Evolutionary conservation across 2,797 vertebrate genomes (phyloP).

Genomic region (Serranus cabrilla): DNA sequence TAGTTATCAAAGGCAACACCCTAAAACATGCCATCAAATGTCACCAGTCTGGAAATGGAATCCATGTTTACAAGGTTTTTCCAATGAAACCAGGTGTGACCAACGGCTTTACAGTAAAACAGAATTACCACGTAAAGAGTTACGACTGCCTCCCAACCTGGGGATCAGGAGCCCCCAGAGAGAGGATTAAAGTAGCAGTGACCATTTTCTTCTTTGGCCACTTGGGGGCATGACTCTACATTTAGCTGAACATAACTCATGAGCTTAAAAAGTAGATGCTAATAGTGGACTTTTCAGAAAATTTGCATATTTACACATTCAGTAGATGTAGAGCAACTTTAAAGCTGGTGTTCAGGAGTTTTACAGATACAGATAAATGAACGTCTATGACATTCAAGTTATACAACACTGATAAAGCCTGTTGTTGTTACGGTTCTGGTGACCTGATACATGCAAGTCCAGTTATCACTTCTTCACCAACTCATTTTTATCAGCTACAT

Average conservation of each 20-base stretch:
- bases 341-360: background rate
- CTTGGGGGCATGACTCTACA: background rate
- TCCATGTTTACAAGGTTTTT: slow-evolving; percentile 38
- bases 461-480: background rate
- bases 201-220: background rate
- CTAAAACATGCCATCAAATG: slow-evolving; percentile 3
- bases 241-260: background rate
- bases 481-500: background rate
- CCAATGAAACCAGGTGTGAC: slow-evolving; percentile 29
- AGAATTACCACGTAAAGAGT: slow-evolving; percentile 14
- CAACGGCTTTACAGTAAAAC: slow-evolving; percentile 19
- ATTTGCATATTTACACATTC: background rate
- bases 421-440: too few relatives aligned
- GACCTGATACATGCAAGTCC: too few relatives aligned
- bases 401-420: too few relatives aligned
- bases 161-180: background rate
- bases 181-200: background rate
- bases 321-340: background rate
- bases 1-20: slow-evolving; percentile 7
- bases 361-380: too few relatives aligned
- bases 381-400: too few relatives aligned
- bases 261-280: background rate
- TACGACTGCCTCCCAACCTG: background rate
- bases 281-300: background rate
- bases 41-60: slow-evolving; percentile 33